phyloP scores from a whole-genome alignment of 1,140 invertebrate genomes.

The Drosophila melanica region DNA sequence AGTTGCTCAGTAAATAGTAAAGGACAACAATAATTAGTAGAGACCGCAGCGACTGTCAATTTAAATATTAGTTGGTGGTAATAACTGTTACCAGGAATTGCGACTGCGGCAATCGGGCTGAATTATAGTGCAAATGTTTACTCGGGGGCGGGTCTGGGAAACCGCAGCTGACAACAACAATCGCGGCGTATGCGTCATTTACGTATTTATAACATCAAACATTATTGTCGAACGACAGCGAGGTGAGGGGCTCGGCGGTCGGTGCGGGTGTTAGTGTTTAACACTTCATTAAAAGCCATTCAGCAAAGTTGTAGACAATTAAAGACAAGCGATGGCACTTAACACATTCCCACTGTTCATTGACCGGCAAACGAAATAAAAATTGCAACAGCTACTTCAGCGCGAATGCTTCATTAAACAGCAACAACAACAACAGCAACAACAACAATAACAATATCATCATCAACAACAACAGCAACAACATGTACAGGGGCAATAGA shows the following conservation, averaged over 20 bases:
- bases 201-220: constrained; percentile 11
- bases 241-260: background rate
- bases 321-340: constrained; percentile 69
- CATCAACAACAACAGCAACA: constrained; percentile 5
- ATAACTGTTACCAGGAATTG: background rate
- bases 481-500: constrained; percentile 60
- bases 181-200: constrained; percentile 17
- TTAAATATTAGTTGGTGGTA: constrained; percentile 6
- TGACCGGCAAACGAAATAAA: constrained; percentile 80
- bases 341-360: constrained; percentile 80
- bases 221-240: background rate
- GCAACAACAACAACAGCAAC: constrained; percentile 31
- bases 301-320: constrained; percentile 76
- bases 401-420: constrained; percentile 78
- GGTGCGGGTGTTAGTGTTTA: constrained; percentile 33
- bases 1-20: too few species aligned
- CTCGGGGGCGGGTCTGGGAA: background rate
- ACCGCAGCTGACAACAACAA: background rate
- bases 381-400: constrained; percentile 79
- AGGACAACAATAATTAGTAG: too few species aligned
- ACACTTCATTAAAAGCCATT: constrained; percentile 78
- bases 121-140: background rate
- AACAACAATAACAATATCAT: constrained; percentile 36
- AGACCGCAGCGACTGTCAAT: too few species aligned
- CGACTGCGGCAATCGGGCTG: background rate